Percentiles rank a stretch among this genome's conserved stretches.
Evolutionary conservation across 2,113 vertebrate genomes (phyloP).

Genomic region (Crotalus horridus): DNA sequence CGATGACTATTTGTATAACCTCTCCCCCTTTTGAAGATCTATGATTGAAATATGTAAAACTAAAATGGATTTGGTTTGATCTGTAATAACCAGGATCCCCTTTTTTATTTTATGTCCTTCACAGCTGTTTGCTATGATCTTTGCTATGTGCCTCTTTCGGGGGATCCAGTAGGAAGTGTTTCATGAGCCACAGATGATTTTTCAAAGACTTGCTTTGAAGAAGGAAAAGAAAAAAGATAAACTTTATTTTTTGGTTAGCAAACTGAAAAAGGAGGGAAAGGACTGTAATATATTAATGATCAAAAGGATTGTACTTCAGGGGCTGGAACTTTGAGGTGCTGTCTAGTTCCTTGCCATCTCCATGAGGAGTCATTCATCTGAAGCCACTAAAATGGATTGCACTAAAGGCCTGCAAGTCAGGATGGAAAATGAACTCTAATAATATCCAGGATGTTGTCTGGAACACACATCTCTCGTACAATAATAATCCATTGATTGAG

Average conservation of each 20-base stretch:
- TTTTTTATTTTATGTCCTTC: conserved; percentile 31
- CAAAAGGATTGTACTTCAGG: conserved; percentile 81
- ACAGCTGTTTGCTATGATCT: conserved; percentile 92
- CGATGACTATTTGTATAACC: neutral
- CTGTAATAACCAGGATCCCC: neutral
- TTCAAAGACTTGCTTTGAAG: conserved; percentile 12
- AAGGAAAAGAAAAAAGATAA: conserved; percentile 47
- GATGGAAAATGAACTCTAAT: neutral
- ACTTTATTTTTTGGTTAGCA: conserved; percentile 69
- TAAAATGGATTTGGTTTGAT: neutral
- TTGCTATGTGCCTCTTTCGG: conserved; percentile 92
- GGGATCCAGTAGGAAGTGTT: conserved; percentile 81
- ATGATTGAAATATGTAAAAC: neutral
- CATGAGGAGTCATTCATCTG: conserved; percentile 34
- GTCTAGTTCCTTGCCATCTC: conserved; percentile 59
- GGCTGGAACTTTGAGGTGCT: conserved; percentile 89
- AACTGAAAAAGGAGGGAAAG: conserved; percentile 57
- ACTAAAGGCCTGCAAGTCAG: neutral
- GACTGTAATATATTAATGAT: conserved; percentile 72
- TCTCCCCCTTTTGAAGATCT: neutral
- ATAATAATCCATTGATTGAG: neutral
- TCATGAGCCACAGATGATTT: neutral
- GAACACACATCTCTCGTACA: neutral
- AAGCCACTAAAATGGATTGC: conserved; percentile 27
- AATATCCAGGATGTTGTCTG: conserved; percentile 5